Percentiles rank a stretch among this genome's conserved stretches.
These are phyloP conservation scores for Chrysomela aeneicollis DNA, from an alignment of 2,888 invertebrate genomes.

Conservation along the genomic window DNA sequence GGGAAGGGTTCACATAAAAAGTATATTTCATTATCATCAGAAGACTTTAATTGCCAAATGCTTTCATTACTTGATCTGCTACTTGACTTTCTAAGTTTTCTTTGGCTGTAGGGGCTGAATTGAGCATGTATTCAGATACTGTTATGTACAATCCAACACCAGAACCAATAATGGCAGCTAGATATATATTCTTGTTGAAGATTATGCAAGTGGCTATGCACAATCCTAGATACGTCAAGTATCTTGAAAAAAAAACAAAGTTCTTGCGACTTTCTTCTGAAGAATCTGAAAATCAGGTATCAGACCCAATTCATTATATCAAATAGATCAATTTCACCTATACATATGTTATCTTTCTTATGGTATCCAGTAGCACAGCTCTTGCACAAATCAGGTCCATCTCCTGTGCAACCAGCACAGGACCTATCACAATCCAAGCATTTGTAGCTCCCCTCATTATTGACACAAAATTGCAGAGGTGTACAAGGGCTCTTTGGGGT, in stretches of 20 bases:
- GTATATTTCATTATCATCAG: neutral
- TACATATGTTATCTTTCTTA: constrained; percentile 78
- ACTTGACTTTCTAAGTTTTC: constrained; percentile 49
- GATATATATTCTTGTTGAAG: constrained; percentile 78
- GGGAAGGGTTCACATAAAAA: neutral
- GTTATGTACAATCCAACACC: constrained; percentile 84
- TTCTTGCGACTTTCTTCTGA: constrained; percentile 64
- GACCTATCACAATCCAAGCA: constrained; percentile 87
- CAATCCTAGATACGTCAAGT: constrained; percentile 85
- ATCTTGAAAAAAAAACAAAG: constrained; percentile 72
- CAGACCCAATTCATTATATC: neutral
- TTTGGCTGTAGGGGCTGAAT: constrained; percentile 51
- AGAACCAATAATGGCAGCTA: constrained; percentile 81
- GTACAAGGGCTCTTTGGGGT: constrained; percentile 64
- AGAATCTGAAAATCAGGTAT: constrained; percentile 57
- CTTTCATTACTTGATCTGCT: constrained; percentile 48
- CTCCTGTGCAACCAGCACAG: constrained; percentile 84
- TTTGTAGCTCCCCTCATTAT: constrained; percentile 82
- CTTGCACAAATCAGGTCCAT: constrained; percentile 91
- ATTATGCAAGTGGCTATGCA: constrained; percentile 86
- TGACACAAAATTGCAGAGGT: constrained; percentile 84
- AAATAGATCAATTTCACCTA: constrained; percentile 64
- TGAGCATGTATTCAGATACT: constrained; percentile 81
- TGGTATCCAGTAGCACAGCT: constrained; percentile 79
- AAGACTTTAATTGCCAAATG: constrained; percentile 32